A percentile compares a stretch with the other conserved stretches of the same genome.
These are phyloP conservation scores for Spicauda simplicius DNA, from an alignment of 2,888 invertebrate species.

Conservation along the genomic window DNA sequence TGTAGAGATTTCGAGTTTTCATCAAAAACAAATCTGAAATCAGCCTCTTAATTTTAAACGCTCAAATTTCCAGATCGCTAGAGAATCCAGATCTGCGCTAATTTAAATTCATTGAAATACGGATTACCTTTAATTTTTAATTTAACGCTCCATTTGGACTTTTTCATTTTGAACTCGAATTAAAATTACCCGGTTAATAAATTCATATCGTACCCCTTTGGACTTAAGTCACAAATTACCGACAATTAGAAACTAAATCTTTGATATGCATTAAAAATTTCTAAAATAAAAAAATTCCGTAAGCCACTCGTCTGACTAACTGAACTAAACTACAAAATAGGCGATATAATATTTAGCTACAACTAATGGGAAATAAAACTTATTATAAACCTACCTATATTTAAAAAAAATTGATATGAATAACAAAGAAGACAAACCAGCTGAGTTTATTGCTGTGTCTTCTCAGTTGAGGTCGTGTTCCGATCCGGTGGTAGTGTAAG, in stretches of 20 bases:
- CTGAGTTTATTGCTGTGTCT: no score
- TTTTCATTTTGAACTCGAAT: slow-evolving; percentile 24
- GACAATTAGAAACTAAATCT: slow-evolving; percentile 4
- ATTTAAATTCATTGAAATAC: slow-evolving; percentile 33
- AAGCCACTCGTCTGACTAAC: background rate
- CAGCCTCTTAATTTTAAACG: slow-evolving; percentile 1
- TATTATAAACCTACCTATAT: no score
- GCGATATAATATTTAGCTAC: no score
- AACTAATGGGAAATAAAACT: no score
- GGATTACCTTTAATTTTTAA: slow-evolving; percentile 29
- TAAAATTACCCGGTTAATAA: slow-evolving; percentile 22
- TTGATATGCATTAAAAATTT: slow-evolving; percentile 16
- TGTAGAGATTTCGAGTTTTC: slow-evolving; percentile 7
- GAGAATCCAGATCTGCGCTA: slow-evolving; percentile 12
- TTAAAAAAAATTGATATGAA: no score
- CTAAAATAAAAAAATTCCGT: background rate
- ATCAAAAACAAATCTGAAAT: slow-evolving; percentile 1
- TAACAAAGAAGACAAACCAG: no score
- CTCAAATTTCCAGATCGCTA: slow-evolving; percentile 25
- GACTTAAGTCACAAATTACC: slow-evolving; percentile 8
- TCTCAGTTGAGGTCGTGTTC: no score
- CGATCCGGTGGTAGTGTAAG: no score
- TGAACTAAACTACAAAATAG: background rate
- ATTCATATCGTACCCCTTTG: slow-evolving; percentile 16
- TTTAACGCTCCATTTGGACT: slow-evolving; percentile 29